Evolutionary conservation across 1,140 invertebrate genomes (phyloP), one percentile per base, ranked within the genome.

Genomic region (Orius laevigatus): DNA sequence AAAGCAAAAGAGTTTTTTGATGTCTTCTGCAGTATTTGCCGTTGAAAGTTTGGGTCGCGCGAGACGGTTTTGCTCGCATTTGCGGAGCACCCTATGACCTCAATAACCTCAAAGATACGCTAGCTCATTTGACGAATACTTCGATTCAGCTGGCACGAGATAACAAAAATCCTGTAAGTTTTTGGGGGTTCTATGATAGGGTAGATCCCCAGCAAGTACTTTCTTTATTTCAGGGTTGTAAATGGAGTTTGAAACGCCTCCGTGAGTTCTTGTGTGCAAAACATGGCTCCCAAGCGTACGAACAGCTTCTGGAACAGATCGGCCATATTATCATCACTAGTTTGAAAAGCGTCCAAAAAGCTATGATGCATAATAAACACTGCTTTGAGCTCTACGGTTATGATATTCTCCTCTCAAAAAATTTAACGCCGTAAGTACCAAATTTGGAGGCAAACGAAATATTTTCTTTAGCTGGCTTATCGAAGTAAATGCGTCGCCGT

Each of bases 361-460:
- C 62, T 3, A 66, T 71, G 36, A 61, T 63, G 50, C 63, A 64
- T n/a, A 58, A 64, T 10, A 57, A 61, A 33, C 67, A 73, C 43
- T 76, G 73, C 38, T 74, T 71, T 58, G 77, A 79, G 59, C 58
- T 80, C 4, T 80, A 76, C 60, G 77, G 77, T 9, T 77, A 77
- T 62, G 76, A 79, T 56, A 68, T 79, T 45, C 58, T 79, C 2
- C 61, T 79, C 14, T 74, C 78, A 59, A 66, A 66, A n/a, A 60
- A 65, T 46, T 55, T 76, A 20, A 69, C 63, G 48, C 75, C 76
- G 18, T 62, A 48, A 57, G 56, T 56, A 15, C 9, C 16, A 39
- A 32, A 31, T 32, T 44, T 18, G 2, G 11, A 8, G n/a, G n/a
- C 6, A 8, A 34, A 34, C 33, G n/a, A 34, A 34, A 8, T 8